Evolutionary conservation across 2,113 vertebrate genomes (phyloP), one percentile per base, ranked within the genome.

Genomic region (Pogona vitticeps): DNA sequence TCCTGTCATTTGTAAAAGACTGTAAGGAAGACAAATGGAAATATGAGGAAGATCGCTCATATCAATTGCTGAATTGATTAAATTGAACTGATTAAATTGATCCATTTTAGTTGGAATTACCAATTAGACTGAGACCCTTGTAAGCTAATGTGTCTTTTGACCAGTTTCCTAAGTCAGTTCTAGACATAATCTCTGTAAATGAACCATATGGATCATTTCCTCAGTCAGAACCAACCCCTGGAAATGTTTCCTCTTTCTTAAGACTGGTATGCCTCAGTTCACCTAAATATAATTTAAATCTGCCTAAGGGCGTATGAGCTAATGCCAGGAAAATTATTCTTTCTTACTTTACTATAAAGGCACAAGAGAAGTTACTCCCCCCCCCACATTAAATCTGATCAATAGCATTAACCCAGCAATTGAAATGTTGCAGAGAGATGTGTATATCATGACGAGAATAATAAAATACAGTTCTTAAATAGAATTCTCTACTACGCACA

Each of bases 211-310:
- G n/a, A 59, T 78, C 85, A 0, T 0, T 15, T 84, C 81, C 36
- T 86, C 68, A 79, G 2, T 13, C 40, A 13, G 38, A 76, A 20
- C 59, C 33, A 88, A 72, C 17, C n/a, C 88, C 58, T 70, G 15
- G 3, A 23, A 36, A n/a, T 59, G 70, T n/a, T 86, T 79, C 56
- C 36, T 42, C 67, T 18, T 76, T 88, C n/a, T 67, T 83, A 61
- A 1, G 87, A 1, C 42, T 81, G 56, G 83, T 86, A 28, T 71
- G 38, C 52, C n/a, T 36, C 23, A 36, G 20, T 38, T 91, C 2
- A 71, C 17, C 73, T 77, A 68, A 52, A 46, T 36, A 46, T 78
- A 72, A 88, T 88, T 84, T 84, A 87, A 83, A 83, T 52, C 38
- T n/a, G 65, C 58, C 56, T 86, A 31, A 56, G 4, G 58, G 76